Percentiles rank a stretch among this genome's conserved stretches.
phyloP scores from a whole-genome alignment of 2,888 invertebrate genomes.

The Nasonia oneida region DNA sequence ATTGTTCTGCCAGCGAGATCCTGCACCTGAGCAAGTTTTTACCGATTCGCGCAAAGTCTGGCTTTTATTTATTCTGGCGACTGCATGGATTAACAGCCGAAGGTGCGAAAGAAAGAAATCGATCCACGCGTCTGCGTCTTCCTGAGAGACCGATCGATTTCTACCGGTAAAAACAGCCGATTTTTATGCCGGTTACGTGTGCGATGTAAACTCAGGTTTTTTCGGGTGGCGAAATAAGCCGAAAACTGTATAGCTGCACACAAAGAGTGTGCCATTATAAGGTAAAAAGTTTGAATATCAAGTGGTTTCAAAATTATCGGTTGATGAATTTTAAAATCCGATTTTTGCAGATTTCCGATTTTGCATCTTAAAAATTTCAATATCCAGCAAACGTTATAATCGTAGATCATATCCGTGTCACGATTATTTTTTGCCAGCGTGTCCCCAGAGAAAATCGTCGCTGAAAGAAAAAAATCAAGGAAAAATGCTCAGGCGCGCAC shows the following conservation, averaged over 20 bases:
- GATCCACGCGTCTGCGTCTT: too few species aligned
- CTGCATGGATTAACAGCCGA: background rate
- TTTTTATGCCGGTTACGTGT: background rate
- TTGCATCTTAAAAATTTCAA: background rate
- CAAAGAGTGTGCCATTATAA: too few species aligned
- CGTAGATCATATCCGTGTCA: background rate
- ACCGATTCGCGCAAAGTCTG: background rate
- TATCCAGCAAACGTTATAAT: background rate
- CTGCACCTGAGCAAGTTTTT: constrained; percentile 9
- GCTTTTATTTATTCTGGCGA: constrained; percentile 6
- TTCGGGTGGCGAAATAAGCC: background rate
- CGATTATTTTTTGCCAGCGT: background rate
- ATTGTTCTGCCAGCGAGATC: constrained; percentile 10
- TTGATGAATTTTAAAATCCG: background rate
- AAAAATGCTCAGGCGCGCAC: background rate
- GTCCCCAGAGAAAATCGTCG: background rate
- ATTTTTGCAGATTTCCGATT: background rate
- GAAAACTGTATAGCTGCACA: background rate
- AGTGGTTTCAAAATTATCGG: too few species aligned
- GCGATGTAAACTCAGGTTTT: background rate
- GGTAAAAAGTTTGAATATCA: too few species aligned
- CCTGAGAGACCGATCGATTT: too few species aligned
- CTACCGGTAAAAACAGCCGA: too few species aligned
- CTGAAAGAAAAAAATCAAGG: background rate
- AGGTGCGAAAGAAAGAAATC: background rate